Base-by-base conservation (phyloP, 2,888 invertebrate genomes). In the Idaea straminata region DNA sequence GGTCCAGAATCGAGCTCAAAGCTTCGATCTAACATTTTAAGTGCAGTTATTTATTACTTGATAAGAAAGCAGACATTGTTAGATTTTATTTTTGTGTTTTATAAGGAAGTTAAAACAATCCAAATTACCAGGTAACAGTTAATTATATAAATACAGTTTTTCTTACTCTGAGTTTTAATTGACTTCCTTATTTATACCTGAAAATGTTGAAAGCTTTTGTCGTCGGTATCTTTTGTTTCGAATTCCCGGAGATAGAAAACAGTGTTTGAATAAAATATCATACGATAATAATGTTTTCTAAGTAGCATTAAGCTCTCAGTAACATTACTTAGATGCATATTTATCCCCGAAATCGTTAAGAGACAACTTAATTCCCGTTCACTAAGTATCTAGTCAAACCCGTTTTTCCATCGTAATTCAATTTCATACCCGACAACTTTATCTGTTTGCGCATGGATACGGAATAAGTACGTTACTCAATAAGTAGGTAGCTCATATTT, bases 351-450 rank as follows among this genome's bases (percentile, higher is more conserved):
- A 36, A 36, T 36, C 10, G 36, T 10, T 36, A 36, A 7, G 36
- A 47, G 47, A 47, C 10, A 13, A 7, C 47, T 47, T 47, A 47
- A 47, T 47, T 47, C 47, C 10, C 13, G 47, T 47, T 47, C 47
- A 47, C 6, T 47, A 47, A 47, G 13, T 10, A 47, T 13, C 47
- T 47, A 47, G 47, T 47, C 47, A 47, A 47, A 47, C 47, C 47
- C 47, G 13, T 47, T 47, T 47, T 47, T 47, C 47, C 47, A 47
- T 47, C 47, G 13, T 47, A 47, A 47, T 47, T 47, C 47, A 47
- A 47, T 47, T 47, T 47, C 47, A 47, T 47, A 47, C 47, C 47
- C 47, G 47, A 47, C 47, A 47, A 47, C 47, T 47, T 47, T 47
- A 47, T 47, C 47, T 47, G 47, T 47, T 47, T 47, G 47, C 47